Evolutionary conservation across 2,113 vertebrate species (phyloP).

Genomic region (Hippolais icterina): DNA sequence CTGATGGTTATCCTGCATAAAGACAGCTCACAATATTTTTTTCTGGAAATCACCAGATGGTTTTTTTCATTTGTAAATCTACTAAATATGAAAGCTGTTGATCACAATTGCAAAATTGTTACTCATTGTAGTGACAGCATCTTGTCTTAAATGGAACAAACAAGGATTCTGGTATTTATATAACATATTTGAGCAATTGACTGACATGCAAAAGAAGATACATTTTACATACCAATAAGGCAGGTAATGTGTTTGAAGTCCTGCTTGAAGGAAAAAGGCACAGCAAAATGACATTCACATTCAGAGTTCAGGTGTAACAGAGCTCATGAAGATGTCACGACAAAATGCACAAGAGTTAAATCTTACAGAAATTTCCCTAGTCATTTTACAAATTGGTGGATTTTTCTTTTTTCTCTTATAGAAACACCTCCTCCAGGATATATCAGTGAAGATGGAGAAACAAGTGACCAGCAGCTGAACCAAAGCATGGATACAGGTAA

Average conservation of each 20-base stretch:
- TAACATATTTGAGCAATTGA: not conserved
- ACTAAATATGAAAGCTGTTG: slow-evolving; percentile 29
- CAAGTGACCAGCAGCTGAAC: slow-evolving; percentile 95
- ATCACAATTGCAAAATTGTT: not conserved
- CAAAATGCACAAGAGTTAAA: not conserved
- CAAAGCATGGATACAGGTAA: slow-evolving; percentile 99
- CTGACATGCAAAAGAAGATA: not conserved
- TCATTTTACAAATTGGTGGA: not conserved
- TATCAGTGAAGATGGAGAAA: slow-evolving; percentile 99
- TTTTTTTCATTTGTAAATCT: slow-evolving; percentile 22
- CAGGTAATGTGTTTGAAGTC: not conserved
- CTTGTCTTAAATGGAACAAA: not conserved
- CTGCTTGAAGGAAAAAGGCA: not conserved
- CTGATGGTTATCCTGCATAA: not conserved
- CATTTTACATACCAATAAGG: not conserved
- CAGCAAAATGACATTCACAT: not conserved
- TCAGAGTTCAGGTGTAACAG: not conserved
- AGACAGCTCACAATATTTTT: not conserved
- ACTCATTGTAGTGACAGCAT: not conserved
- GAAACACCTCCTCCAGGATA: slow-evolving; percentile 98
- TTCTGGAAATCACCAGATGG: not conserved
- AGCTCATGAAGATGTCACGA: not conserved
- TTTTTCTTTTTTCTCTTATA: slow-evolving; percentile 31
- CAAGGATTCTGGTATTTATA: not conserved
- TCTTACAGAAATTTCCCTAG: not conserved